Percentiles rank a stretch among this genome's conserved stretches.
Evolutionary conservation across 1,140 invertebrate genomes (phyloP).

Genomic region (Lordiphosa stackelbergi): DNA sequence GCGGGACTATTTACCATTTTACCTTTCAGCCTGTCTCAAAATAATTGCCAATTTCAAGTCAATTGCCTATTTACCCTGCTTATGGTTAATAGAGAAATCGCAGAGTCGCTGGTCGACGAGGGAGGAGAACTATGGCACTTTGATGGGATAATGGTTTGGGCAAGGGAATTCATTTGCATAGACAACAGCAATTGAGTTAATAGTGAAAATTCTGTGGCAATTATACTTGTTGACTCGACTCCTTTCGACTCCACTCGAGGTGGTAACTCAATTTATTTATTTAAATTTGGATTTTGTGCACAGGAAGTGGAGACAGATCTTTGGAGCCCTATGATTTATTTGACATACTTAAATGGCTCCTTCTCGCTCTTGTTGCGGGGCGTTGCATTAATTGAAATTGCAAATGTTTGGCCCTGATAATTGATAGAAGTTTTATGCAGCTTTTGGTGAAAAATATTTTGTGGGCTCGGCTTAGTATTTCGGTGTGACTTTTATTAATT

Average conservation of each 20-base stretch:
- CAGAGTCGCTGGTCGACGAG: slow-evolving; percentile 22
- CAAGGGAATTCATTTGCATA: slow-evolving; percentile 55
- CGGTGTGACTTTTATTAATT: slow-evolving; percentile 63
- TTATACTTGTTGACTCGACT: slow-evolving; percentile 53
- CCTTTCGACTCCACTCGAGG: slow-evolving; percentile 40
- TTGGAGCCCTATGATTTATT: slow-evolving; percentile 60
- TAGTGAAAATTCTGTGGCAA: slow-evolving; percentile 49
- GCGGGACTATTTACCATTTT: slow-evolving; percentile 40
- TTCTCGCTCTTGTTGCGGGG: slow-evolving; percentile 17
- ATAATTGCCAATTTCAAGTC: slow-evolving; percentile 75
- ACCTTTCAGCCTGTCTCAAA: slow-evolving; percentile 42
- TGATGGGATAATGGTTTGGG: slow-evolving; percentile 13
- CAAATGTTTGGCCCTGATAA: slow-evolving; percentile 54
- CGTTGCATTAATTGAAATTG: slow-evolving; percentile 75
- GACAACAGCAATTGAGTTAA: slow-evolving; percentile 59
- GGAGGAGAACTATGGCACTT: slow-evolving; percentile 22
- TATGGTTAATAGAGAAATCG: slow-evolving; percentile 74
- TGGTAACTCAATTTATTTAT: slow-evolving; percentile 76
- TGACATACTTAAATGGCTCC: slow-evolving; percentile 50
- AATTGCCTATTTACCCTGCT: slow-evolving; percentile 74
- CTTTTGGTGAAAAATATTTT: slow-evolving; percentile 46
- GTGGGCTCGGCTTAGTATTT: slow-evolving; percentile 43
- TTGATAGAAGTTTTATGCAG: slow-evolving; percentile 66
- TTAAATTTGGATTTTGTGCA: slow-evolving; percentile 45
- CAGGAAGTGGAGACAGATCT: slow-evolving; percentile 53